Base-by-base conservation (phyloP, 2,888 invertebrate genomes). In the Mesopsocus fuscifrons region DNA sequence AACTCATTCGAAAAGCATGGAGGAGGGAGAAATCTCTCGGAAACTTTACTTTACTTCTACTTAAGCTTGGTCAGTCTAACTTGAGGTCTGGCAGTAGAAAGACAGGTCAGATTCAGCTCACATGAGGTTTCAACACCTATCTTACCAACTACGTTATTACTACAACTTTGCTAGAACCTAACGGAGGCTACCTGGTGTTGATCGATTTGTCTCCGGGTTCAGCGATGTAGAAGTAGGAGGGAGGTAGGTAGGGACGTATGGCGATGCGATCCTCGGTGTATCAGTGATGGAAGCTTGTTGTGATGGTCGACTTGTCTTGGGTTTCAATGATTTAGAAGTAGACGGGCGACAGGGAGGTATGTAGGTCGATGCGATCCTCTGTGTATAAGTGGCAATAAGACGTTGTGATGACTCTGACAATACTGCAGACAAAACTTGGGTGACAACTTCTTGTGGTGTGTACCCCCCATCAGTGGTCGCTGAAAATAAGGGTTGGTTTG, bases 281-380 rank as follows among this genome's bases (percentile, higher is more conserved):
- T n/a, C n/a, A n/a, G n/a, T n/a, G n/a, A n/a, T n/a, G n/a, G n/a
- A n/a, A n/a, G n/a, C n/a, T n/a, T n/a, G n/a, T n/a, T n/a, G n/a
- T n/a, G n/a, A n/a, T n/a, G n/a, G 48, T 34, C 47, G 59, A 63
- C 48, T 59, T 64, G 21, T 81, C 81, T 51, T 78, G 67, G 50
- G 59, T 68, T 49, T 66, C 61, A 85, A 94, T 89, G 4, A 83
- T 52, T 66, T 72, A 75, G 58, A 87, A 89, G 59, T 79, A 91
- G 2, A 91, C 45, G 33, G 70, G 65, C 22, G 95, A 92, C 41
- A 70, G 65, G 32, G 77, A 58, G 49, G 73, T 71, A 49, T 89
- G 72, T 20, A 91, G 52, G 53, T 74, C 70, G 50, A 88, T 73
- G 77, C 88, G 17, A 78, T 35, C 54, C 67, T 75, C 20, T 81